Percentiles rank a stretch among this genome's conserved stretches.
Conservation (phyloP, 2,113 vertebrate genomes). For the Isurus oxyrinchus region DNA sequence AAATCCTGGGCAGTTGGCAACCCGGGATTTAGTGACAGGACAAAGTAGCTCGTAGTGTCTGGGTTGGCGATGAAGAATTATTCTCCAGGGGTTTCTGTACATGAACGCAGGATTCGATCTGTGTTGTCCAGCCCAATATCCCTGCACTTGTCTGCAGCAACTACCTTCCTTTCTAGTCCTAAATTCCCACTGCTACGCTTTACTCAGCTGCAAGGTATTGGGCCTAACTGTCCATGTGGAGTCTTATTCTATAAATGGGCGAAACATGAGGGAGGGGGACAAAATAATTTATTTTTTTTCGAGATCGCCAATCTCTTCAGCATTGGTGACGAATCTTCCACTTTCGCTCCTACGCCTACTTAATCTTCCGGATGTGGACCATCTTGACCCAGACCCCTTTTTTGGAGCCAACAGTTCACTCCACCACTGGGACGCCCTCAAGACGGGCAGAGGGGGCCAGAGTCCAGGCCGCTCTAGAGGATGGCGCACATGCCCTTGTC, state of each 20-base stretch:
- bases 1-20: too few species aligned
- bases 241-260: not conserved
- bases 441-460: not conserved
- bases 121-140: too few species aligned
- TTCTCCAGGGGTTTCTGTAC: too few species aligned
- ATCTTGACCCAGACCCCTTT: not conserved
- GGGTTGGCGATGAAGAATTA: too few species aligned
- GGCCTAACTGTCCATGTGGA: not conserved
- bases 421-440: not conserved
- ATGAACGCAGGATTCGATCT: too few species aligned
- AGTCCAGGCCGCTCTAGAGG: not conserved
- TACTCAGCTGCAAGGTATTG: not conserved
- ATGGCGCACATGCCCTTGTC: conserved; percentile 35
- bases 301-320: not conserved
- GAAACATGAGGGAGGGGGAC: not conserved
- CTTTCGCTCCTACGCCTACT: too few species aligned
- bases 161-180: too few species aligned
- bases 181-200: too few species aligned
- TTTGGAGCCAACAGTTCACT: too few species aligned
- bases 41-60: too few species aligned
- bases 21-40: too few species aligned
- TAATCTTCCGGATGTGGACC: not conserved
- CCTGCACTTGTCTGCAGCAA: too few species aligned
- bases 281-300: not conserved
- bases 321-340: not conserved